A percentile compares a stretch with the other conserved stretches of the same genome.
Evolutionary conservation across 2,888 invertebrate species (phyloP).

Genomic region (Agrotis puta): DNA sequence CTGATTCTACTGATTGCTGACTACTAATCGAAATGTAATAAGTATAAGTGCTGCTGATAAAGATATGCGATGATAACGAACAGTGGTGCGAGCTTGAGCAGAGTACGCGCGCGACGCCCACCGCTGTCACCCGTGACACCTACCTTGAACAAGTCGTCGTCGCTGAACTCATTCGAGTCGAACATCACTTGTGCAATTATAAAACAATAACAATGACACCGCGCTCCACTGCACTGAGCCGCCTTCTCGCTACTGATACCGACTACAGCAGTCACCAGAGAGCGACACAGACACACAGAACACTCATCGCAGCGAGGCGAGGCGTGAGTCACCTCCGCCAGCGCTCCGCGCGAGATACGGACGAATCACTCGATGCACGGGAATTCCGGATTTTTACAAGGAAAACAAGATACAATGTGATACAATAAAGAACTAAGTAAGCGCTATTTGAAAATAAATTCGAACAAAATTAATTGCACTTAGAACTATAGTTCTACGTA

Average conservation of each 20-base stretch:
- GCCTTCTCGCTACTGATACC: slow-evolving; percentile 38
- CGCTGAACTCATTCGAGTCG: slow-evolving; percentile 54
- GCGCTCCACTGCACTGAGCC: slow-evolving; percentile 37
- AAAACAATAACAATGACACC: slow-evolving; percentile 56
- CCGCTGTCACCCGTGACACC: slow-evolving; percentile 36
- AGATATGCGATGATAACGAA: slow-evolving; percentile 19
- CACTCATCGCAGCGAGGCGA: slow-evolving; percentile 13
- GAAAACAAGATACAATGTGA: slow-evolving; percentile 35
- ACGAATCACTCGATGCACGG: slow-evolving; percentile 17
- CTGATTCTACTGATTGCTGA: slow-evolving; percentile 19
- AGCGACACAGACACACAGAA: slow-evolving; percentile 1
- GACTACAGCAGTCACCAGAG: background rate
- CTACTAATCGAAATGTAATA: slow-evolving; percentile 43
- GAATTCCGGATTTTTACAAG: slow-evolving; percentile 37
- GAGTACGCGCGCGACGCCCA: slow-evolving; percentile 12
- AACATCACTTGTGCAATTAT: slow-evolving; percentile 60
- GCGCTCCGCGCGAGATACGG: background rate
- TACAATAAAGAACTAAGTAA: background rate
- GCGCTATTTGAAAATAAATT: background rate
- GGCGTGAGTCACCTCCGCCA: slow-evolving; percentile 44
- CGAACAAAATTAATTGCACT: background rate
- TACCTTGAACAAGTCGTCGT: slow-evolving; percentile 66
- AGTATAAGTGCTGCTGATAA: slow-evolving; percentile 19
- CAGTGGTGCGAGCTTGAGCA: no score
- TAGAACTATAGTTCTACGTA: background rate